Evolutionary conservation across 2,797 vertebrate genomes (phyloP), one percentile per base, ranked within the genome.

Genomic region (Galaxias olidus): DNA sequence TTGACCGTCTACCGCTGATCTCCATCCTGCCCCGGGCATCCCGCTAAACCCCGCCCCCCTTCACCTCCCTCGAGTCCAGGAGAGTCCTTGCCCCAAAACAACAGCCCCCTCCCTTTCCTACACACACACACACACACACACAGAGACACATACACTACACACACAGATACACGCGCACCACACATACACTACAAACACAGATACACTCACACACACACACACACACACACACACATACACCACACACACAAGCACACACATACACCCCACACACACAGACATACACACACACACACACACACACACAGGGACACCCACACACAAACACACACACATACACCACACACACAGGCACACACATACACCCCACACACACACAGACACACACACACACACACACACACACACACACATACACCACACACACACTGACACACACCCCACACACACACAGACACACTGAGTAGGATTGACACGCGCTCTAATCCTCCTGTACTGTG

Each of bases 401-500:
- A 44, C 43, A 44, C 43, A 51, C 49, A 9, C 49, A 51, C 12
- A 17, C 49, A 51, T 15, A n/a, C n/a, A n/a, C n/a, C n/a, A n/a
- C n/a, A n/a, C n/a, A n/a, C n/a, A n/a, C n/a, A n/a, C n/a, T n/a
- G n/a, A n/a, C n/a, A n/a, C n/a, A n/a, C n/a, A n/a, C n/a, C n/a
- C n/a, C n/a, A n/a, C 30, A 52, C 17, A 10, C 50, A 52, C 15
- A 18, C 17, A 52, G 7, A 52, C 49, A 17, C 14, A n/a, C 17
- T 17, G 17, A 17, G 12, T 13, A 8, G 20, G 14, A 19, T 17
- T 8, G 17, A 30, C 10, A 4, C 7, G 4, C n/a, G 20, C 41
- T 55, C 53, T 77, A 74, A 84, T 70, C 72, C 71, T 44, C 11
- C 42, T 46, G 52, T 84, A 79, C 73, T 78, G 64, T 80, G 66